Base-by-base conservation (phyloP, 2,797 vertebrate species). In the Knipowitschia caucasica region DNA sequence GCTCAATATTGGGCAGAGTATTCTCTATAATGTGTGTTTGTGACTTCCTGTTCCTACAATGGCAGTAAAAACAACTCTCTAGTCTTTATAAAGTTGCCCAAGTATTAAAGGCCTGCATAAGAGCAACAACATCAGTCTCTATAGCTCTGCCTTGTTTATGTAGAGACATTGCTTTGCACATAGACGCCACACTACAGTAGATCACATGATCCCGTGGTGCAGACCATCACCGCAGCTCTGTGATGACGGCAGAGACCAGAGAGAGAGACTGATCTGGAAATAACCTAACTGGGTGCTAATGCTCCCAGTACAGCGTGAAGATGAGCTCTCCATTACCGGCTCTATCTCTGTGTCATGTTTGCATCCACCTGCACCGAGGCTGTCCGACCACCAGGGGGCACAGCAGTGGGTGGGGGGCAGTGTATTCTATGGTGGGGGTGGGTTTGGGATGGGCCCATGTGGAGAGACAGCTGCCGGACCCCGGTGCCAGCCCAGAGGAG, bases 351-450 rank as follows among this genome's bases (percentile, higher is more conserved):
- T n/a, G 10, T 9, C 42, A 42, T 42, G 39, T 25, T 14, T 43
- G 23, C 24, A 23, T 24, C 5, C 42, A 8, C 4, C 10, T 62
- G 65, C 15, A 38, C 21, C 63, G 58, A 4, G 50, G 0, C 0
- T 31, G 8, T 5, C 0, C 52, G n/a, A 47, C 81, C 88, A 86
- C 64, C 3, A 89, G 87, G 65, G 15, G 86, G 81, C 82, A 75
- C 67, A 64, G 15, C 21, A 36, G 52, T 68, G 34, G 33, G 29
- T 30, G 33, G 11, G 0, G 27, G 4, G 27, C 4, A 7, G 12
- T 6, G 39, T 4, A 44, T 42, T 55, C 54, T 47, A 57, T 64
- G 60, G 50, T 40, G 59, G 63, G 62, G 50, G 60, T 52, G 64
- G 14, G 39, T 42, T 70, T 57, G 64, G 73, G 73, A 71, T 71